Evolutionary conservation across 2,888 invertebrate genomes (phyloP), one percentile per base, ranked within the genome.

Genomic region (Cenopis cana): DNA sequence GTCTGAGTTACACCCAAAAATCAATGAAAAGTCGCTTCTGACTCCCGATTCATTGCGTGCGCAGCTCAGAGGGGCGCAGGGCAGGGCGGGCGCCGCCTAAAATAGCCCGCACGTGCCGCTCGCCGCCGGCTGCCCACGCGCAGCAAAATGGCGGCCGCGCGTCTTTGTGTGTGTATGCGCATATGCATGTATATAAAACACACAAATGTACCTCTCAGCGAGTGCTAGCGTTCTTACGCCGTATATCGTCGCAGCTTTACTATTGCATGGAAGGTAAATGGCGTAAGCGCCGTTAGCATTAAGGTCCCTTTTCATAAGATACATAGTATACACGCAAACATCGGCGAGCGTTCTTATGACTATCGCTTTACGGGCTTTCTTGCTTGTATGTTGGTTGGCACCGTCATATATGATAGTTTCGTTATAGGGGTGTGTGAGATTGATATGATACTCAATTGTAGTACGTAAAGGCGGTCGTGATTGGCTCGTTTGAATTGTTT

Each of bases 81-180:
- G 75, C 56, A 66, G 71, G 72, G 74, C 75, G 76, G 76, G 78
- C 88, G 89, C 89, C 92, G 92, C 93, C 93, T 86, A 89, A 92
- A 93, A 93, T 93, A 93, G 91, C 83, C 79, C 93, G 91, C 93
- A 93, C 93, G 93, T 93, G 93, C 92, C 92, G 85, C 82, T 84
- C 84, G 85, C 82, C 83, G 83, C 83, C 85, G 88, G 85, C 85
- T 90, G 92, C 92, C 90, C 91, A 90, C 89, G 93, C 92, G 92
- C 92, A 88, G 76, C 87, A 93, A 92, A 83, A 93, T 93, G 93
- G 93, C 93, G 84, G 92, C 87, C 85, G 79, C 59, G 74, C 72
- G 72, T 70, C 78, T 77, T 66, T 65, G 75, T 73, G 76, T 77
- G 75, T 57, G 72, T 70, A 46, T 18, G 57, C 65, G 70, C 61